A percentile compares a stretch with the other conserved stretches of the same genome.
Conservation (phyloP, 2,888 invertebrate species). For the Ennomos fuscantarius region DNA sequence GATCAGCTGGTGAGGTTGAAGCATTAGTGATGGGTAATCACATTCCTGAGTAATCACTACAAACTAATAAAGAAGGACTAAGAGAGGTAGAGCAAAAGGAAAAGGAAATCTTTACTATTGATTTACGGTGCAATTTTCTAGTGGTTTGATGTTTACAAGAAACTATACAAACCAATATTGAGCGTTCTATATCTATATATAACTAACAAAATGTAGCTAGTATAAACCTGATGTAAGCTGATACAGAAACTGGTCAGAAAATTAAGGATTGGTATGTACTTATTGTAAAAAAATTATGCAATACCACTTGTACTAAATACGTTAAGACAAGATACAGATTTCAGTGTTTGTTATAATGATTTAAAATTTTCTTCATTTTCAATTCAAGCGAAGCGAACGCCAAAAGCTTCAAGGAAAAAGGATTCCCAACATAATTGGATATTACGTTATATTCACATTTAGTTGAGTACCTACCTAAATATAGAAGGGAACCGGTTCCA, state of each 20-base stretch:
- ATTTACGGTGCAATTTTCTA: no score
- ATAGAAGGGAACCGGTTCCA: constrained; percentile 8
- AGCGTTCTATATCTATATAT: no score
- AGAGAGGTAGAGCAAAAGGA: not conserved
- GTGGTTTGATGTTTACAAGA: no score
- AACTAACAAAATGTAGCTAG: no score
- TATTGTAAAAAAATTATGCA: constrained; percentile 1
- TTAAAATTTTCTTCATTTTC: constrained; percentile 5
- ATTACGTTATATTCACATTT: no score
- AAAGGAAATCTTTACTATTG: not conserved
- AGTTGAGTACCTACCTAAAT: not conserved
- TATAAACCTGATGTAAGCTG: no score
- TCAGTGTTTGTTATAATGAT: not conserved
- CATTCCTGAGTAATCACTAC: constrained; percentile 1
- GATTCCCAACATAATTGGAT: constrained; percentile 3
- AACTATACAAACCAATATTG: no score
- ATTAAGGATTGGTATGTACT: no score
- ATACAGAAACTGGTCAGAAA: no score
- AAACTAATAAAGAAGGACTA: not conserved
- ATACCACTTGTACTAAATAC: not conserved
- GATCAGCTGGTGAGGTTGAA: constrained; percentile 50
- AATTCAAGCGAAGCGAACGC: not conserved
- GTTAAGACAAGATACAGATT: not conserved
- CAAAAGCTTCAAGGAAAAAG: constrained; percentile 21
- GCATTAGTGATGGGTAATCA: constrained; percentile 10